Conservation (phyloP, 1,140 invertebrate species). For the Lamellibrachia luymesi region DNA sequence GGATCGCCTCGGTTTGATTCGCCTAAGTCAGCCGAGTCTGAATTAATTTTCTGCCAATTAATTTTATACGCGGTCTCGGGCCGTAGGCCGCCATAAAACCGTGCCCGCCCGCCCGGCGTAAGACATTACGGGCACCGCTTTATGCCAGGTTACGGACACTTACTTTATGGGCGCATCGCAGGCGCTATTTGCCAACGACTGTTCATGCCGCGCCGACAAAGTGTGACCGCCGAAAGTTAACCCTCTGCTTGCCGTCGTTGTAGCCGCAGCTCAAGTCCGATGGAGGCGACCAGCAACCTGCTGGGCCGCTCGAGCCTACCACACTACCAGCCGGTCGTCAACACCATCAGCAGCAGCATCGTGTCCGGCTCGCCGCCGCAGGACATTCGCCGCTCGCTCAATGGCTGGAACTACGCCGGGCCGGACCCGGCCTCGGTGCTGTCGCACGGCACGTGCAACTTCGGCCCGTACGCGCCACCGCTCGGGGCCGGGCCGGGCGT, state of each 20-base stretch:
- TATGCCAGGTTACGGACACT: not conserved
- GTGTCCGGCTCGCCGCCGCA: not conserved
- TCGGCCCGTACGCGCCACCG: slow-evolving; percentile 2
- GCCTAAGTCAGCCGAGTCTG: not conserved
- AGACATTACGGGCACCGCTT: not conserved
- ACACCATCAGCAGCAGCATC: not conserved
- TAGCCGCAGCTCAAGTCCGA: not conserved
- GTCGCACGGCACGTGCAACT: slow-evolving; percentile 8
- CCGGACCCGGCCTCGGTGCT: slow-evolving; percentile 9
- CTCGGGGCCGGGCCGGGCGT: slow-evolving; percentile 3
- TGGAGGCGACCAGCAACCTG: slow-evolving; percentile 15
- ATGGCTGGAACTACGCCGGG: slow-evolving; percentile 12
- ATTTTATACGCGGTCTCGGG: not conserved
- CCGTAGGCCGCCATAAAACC: not conserved
- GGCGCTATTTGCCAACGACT: not conserved
- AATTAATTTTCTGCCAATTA: slow-evolving; percentile 6
- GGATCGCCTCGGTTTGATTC: not conserved
- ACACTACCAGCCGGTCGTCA: not conserved
- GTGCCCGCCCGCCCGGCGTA: not conserved
- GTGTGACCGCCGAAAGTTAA: not conserved
- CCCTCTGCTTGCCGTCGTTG: not conserved
- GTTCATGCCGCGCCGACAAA: not conserved
- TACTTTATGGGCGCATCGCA: not conserved
- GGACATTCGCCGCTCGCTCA: slow-evolving; percentile 10
- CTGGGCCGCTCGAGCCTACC: not conserved